These are phyloP conservation scores for Platycheirus rosarum DNA, from an alignment of 2,888 invertebrate genomes.

Conservation along the genomic window DNA sequence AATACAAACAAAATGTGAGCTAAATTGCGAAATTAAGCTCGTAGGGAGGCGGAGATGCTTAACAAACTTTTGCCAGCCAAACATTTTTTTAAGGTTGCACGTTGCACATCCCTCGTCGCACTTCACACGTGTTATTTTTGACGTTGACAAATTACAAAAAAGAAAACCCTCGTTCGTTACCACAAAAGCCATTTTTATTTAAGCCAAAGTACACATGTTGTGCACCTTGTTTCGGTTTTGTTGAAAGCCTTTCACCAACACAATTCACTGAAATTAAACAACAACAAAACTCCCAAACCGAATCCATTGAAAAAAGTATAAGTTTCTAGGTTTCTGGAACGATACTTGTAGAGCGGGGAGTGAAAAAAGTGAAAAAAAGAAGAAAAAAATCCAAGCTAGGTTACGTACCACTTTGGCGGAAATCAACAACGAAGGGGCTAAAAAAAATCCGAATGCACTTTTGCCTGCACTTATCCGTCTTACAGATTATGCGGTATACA, in stretches of 20 bases:
- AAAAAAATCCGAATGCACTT: constrained; percentile 63
- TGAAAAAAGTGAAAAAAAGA: constrained; percentile 8
- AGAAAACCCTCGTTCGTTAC: neutral
- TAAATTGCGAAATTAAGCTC: constrained; percentile 30
- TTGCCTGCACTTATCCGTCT: constrained; percentile 68
- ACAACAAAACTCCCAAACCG: constrained; percentile 18
- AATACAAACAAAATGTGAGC: constrained; percentile 21
- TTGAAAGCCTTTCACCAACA: constrained; percentile 14
- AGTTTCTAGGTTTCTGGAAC: constrained; percentile 68
- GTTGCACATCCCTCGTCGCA: constrained; percentile 17
- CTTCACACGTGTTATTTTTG: constrained; percentile 21
- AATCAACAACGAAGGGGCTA: constrained; percentile 25
- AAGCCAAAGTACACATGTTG: neutral
- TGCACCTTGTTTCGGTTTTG: neutral
- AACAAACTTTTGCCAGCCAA: constrained; percentile 15
- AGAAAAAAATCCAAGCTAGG: constrained; percentile 49
- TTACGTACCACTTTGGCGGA: constrained; percentile 56
- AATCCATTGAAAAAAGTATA: constrained; percentile 17
- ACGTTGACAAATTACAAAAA: neutral
- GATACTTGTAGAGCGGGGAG: constrained; percentile 56
- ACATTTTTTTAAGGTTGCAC: constrained; percentile 17
- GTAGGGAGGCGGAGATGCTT: constrained; percentile 15
- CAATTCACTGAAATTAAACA: constrained; percentile 34
- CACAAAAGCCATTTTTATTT: neutral
- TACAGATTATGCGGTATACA: constrained; percentile 66